Evolutionary conservation across 2,113 vertebrate species (phyloP).

Genomic region (Anarrhichthys ocellatus): DNA sequence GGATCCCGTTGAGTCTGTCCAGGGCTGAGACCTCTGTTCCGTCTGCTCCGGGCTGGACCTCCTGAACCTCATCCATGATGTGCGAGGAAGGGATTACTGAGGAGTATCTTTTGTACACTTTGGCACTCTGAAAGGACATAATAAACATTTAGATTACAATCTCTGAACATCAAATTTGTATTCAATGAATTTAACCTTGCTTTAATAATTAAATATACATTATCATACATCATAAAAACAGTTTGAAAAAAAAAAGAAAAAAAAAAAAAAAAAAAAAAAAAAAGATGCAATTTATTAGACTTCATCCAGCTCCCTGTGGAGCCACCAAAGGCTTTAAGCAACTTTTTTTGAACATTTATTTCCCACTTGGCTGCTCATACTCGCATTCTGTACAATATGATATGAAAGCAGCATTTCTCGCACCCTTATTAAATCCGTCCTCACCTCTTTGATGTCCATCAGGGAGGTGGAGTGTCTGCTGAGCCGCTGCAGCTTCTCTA

Average conservation of each 20-base stretch:
- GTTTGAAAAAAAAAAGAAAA: no score
- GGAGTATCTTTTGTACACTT: slow-evolving; percentile 80
- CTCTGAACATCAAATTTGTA: background rate
- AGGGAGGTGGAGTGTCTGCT: slow-evolving; percentile 84
- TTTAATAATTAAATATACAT: background rate
- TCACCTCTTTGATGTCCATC: slow-evolving; percentile 91
- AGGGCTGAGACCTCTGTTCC: slow-evolving; percentile 32
- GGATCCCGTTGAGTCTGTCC: slow-evolving; percentile 77
- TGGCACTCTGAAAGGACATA: slow-evolving; percentile 70
- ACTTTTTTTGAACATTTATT: background rate
- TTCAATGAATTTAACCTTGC: background rate
- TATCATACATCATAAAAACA: background rate
- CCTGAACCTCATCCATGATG: slow-evolving; percentile 75
- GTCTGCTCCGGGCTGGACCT: slow-evolving; percentile 64
- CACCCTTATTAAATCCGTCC: slow-evolving; percentile 3
- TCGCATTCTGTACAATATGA: background rate
- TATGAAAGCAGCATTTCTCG: background rate
- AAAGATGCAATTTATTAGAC: background rate
- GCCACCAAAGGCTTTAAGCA: background rate
- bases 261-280: no score
- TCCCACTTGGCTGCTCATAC: background rate
- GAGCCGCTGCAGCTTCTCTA: slow-evolving; percentile 85
- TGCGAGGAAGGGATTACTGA: slow-evolving; percentile 80
- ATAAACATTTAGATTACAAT: slow-evolving; percentile 24
- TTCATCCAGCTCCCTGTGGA: background rate